Evolutionary conservation across 2,797 vertebrate genomes (phyloP), one percentile per base, ranked within the genome.

Genomic region (Phyllotis vaccarum): DNA sequence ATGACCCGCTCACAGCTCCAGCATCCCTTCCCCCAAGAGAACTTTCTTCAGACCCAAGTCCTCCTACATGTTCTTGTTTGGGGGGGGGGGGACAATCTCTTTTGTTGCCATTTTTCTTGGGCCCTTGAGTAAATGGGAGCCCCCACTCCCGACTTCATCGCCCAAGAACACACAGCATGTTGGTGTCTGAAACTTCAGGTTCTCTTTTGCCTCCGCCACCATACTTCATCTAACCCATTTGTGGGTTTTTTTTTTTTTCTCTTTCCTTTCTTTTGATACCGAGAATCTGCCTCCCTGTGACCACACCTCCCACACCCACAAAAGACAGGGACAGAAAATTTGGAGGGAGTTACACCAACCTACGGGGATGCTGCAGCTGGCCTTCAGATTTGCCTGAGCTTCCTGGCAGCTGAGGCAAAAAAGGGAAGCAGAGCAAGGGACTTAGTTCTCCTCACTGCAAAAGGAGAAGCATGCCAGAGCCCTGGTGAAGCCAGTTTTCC

Each of bases 361-460:
- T 49, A 52, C n/a, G 11, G 22, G 68, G 46, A 7, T 56, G 19
- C 37, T 70, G 22, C 17, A 5, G 22, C 6, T 56, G 74, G n/a
- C n/a, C 21, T 75, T 58, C 31, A 11, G 4, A 76, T 90, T 81
- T 81, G 81, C 86, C 72, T 79, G 94, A 68, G 92, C 89, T 95
- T 96, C 94, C 96, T 75, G 92, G 81, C 85, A 96, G 85, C 80
- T 29, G 56, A 64, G 62, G 40, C 40, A 5, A 88, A 97, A 97
- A 95, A 79, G 85, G 74, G 96, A 96, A 97, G 92, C 9, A 31
- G 49, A 75, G 40, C 3, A 13, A 74, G 58, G 80, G 31, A 75
- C 62, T 93, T 31, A 34, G 90, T 93, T 94, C 85, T 93, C 78
- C 56, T 81, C 91, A 4, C n/a, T 40, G 70, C 92, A 68, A 97